Conservation (phyloP, 35 echinoderm and acorn worm genomes). For the Heliocidaris erythrogramma region DNA sequence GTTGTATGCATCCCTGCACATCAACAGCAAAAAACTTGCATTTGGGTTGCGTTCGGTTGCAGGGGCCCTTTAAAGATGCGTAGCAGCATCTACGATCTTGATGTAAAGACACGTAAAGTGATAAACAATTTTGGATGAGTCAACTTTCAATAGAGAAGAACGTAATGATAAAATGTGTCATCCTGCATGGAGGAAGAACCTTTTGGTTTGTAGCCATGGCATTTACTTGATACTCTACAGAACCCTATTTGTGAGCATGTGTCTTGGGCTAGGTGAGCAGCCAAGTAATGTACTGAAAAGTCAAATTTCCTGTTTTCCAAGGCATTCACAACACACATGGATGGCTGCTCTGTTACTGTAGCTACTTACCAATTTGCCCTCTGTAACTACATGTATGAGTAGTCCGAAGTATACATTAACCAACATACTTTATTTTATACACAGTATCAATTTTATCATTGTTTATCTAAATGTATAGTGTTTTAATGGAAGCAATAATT, state of each 20-base stretch:
- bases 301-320: constrained; percentile 12
- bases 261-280: not conserved
- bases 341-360: not conserved
- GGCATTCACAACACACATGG: not conserved
- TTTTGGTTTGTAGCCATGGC: not conserved
- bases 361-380: not conserved
- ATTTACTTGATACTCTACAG: not conserved
- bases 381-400: not conserved
- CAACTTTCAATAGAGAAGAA: not conserved
- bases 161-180: not conserved
- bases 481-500: no score
- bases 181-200: not conserved
- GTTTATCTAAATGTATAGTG: no score
- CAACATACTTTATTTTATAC: no score
- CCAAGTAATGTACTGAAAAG: constrained; percentile 10
- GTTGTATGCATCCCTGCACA: no score
- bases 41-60: no score
- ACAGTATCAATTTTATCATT: no score
- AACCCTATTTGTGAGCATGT: not conserved
- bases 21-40: no score
- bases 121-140: not conserved
- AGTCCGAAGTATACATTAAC: not conserved
- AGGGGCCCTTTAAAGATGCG: no score
- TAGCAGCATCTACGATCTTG: no score
- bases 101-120: not conserved